Evolutionary conservation across 2,797 vertebrate species (phyloP).

Genomic region (Danio jaintianensis): DNA sequence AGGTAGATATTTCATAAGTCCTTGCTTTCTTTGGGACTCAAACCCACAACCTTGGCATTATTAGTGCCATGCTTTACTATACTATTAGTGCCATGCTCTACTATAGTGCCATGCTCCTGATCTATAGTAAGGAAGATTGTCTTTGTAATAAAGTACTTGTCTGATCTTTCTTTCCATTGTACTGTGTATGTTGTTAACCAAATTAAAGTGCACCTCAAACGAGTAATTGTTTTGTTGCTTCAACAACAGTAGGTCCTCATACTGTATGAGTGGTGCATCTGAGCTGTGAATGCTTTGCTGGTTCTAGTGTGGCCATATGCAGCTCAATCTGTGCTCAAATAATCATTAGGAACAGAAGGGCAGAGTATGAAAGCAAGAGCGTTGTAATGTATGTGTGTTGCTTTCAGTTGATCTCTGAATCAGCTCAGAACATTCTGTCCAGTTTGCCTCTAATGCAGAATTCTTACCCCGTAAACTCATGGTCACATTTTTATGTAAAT

Average conservation of each 20-base stretch:
- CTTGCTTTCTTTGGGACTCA: too few relatives aligned
- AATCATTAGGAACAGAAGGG: conserved; percentile 48
- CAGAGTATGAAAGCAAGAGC: neutral
- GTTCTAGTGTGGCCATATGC: conserved; percentile 15
- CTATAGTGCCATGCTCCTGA: too few relatives aligned
- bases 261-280: conserved; percentile 10
- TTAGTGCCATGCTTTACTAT: too few relatives aligned
- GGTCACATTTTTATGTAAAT: neutral
- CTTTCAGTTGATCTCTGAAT: conserved; percentile 15
- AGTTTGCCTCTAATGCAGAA: neutral
- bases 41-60: too few relatives aligned
- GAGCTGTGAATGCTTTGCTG: conserved; percentile 4
- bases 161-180: too few relatives aligned
- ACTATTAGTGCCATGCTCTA: too few relatives aligned
- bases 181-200: neutral
- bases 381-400: neutral
- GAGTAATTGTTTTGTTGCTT: conserved; percentile 7
- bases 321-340: conserved; percentile 34
- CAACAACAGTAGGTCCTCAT: conserved; percentile 8
- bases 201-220: neutral
- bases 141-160: too few relatives aligned
- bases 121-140: too few relatives aligned
- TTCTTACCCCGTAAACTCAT: neutral
- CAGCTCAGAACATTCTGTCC: conserved; percentile 5
- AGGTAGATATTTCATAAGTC: too few relatives aligned